Conservation (phyloP, 2,113 vertebrate species). For the Sula dactylatra region DNA sequence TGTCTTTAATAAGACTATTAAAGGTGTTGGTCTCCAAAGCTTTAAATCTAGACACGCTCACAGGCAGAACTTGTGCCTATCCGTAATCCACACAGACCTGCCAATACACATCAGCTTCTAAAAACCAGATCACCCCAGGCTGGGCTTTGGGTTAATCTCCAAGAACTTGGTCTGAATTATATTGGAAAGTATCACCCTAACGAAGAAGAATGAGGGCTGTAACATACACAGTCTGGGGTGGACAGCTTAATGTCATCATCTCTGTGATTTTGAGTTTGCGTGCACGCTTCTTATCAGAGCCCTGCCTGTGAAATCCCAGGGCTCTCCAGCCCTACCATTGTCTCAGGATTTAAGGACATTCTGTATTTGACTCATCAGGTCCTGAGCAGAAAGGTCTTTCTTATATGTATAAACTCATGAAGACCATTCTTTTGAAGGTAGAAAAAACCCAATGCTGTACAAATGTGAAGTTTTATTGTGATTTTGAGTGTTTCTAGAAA, state of each 20-base stretch:
- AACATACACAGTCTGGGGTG: accelerated
- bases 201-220: accelerated
- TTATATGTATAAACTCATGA: accelerated
- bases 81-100: too few relatives aligned
- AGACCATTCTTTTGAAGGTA: not conserved
- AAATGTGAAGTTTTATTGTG: not conserved
- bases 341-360: not conserved
- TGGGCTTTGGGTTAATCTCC: not conserved
- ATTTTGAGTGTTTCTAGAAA: not conserved
- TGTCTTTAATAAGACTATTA: not conserved
- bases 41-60: not conserved
- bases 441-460: not conserved
- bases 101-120: not conserved
- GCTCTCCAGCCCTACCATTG: not conserved
- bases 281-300: not conserved
- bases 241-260: not conserved
- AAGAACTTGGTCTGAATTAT: not conserved
- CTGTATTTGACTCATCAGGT: not conserved
- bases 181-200: not conserved
- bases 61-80: not conserved
- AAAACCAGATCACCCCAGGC: too few relatives aligned
- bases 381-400: not conserved
- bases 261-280: not conserved
- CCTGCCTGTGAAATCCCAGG: not conserved
- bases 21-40: not conserved